Percentiles rank a stretch among this genome's conserved stretches.
phyloP scores from a whole-genome alignment of 2,797 vertebrate genomes.

The Enteromius mattozi region DNA sequence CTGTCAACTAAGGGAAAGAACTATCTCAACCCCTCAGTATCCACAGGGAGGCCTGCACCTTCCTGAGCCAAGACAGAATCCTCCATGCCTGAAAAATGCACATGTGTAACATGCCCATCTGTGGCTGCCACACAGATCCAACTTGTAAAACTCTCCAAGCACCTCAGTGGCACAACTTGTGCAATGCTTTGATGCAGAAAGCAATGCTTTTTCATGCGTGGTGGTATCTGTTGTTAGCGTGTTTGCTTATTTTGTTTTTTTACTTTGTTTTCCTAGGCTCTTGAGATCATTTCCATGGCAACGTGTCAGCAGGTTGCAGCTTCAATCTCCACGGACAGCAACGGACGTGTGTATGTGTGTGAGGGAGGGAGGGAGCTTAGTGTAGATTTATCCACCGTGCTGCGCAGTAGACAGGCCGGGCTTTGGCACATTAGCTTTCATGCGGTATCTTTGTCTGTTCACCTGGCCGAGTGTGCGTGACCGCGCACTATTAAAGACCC shows the following conservation, averaged over 20 bases:
- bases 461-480: conserved; percentile 33
- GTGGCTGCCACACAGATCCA: background rate
- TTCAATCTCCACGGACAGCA: conserved; percentile 25
- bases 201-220: background rate
- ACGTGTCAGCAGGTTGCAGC: conserved; percentile 46
- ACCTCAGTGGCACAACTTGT: background rate
- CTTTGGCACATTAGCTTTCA: conserved; percentile 49
- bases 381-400: conserved; percentile 10
- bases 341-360: conserved; percentile 30
- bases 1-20: conserved; percentile 2
- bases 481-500: conserved; percentile 12
- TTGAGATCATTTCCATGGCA: conserved; percentile 47
- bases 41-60: background rate
- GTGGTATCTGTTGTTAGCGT: background rate
- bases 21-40: background rate
- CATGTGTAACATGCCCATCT: background rate
- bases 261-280: background rate
- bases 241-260: conserved; percentile 30
- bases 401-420: conserved; percentile 30
- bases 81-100: conserved; percentile 4
- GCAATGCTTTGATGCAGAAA: conserved; percentile 4
- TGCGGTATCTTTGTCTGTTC: conserved; percentile 43
- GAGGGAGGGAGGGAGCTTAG: conserved; percentile 28
- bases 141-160: background rate
- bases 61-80: background rate